Evolutionary conservation across 2,797 vertebrate species (phyloP).

Genomic region (Sphenodon punctatus): DNA sequence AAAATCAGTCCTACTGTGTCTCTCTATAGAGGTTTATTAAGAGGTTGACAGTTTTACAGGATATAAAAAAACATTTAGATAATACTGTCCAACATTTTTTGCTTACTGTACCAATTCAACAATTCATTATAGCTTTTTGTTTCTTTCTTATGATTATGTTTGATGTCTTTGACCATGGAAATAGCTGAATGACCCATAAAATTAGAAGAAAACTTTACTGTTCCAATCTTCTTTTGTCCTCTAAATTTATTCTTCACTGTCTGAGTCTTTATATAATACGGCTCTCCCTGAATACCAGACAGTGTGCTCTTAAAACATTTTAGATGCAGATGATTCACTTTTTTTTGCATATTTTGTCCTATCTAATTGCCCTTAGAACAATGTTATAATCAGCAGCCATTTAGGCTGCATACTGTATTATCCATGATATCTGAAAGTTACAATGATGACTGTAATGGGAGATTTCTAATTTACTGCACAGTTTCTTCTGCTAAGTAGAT

Average conservation of each 20-base stretch:
- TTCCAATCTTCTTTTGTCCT: neutral
- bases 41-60: neutral
- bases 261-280: neutral
- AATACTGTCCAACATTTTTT: neutral
- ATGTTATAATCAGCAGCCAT: accelerated
- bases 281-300: neutral
- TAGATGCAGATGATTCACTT: neutral
- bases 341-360: neutral
- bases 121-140: neutral
- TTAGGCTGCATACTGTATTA: neutral
- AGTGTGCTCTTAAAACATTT: neutral
- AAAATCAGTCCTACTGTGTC: accelerated
- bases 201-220: neutral
- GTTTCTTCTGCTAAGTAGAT: neutral
- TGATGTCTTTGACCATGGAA: neutral
- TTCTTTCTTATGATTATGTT: neutral
- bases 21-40: neutral
- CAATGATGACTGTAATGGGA: neutral
- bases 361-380: neutral
- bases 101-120: neutral
- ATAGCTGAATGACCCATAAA: neutral
- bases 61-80: neutral
- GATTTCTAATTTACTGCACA: neutral
- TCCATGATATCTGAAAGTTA: neutral
- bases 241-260: neutral